These are phyloP conservation scores for rabbit (Oryctolagus cuniculus) DNA, from an alignment of 2,113 vertebrate genomes.

Conservation along the genomic window DNA sequence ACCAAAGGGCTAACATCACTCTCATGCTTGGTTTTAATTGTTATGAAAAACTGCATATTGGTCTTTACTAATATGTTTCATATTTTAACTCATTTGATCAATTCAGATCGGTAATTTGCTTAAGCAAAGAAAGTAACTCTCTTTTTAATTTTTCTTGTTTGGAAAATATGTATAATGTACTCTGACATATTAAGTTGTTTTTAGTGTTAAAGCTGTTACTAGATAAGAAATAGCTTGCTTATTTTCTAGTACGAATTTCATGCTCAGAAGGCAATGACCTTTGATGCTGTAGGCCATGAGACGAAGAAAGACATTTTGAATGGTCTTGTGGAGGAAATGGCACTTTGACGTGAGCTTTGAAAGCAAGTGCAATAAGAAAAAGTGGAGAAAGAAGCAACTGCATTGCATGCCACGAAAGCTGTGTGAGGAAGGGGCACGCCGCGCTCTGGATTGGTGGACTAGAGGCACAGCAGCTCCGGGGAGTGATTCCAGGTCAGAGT, in stretches of 20 bases:
- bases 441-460: neutral
- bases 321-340: neutral
- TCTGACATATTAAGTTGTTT: neutral
- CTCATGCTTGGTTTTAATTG: neutral
- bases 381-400: neutral
- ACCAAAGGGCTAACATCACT: too few species aligned
- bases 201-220: neutral
- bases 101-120: neutral
- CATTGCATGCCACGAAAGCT: neutral
- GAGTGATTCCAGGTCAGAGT: neutral
- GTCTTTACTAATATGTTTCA: neutral
- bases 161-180: neutral
- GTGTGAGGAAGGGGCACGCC: neutral
- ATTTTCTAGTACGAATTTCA: neutral
- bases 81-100: neutral
- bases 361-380: neutral
- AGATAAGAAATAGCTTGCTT: neutral
- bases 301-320: neutral
- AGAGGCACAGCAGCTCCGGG: neutral
- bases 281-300: neutral
- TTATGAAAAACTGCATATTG: neutral
- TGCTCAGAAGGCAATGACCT: neutral
- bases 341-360: neutral
- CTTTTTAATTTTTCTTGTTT: conserved; percentile 31
- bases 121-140: neutral